Conservation (phyloP, 2,113 vertebrate genomes). For the Hippotragus niger region DNA sequence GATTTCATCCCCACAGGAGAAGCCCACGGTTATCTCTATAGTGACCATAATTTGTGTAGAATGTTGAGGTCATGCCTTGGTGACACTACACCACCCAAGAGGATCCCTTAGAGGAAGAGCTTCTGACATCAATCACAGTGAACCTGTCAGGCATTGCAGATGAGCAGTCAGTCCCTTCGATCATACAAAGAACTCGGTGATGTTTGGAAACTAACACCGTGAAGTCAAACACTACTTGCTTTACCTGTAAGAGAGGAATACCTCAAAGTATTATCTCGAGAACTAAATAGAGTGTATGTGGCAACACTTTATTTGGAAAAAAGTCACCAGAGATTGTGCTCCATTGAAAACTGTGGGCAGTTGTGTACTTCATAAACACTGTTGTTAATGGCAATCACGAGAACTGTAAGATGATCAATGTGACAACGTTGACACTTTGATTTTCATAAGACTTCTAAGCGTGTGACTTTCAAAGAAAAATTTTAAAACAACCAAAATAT, state of each 20-base stretch:
- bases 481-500: neutral
- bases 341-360: neutral
- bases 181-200: neutral
- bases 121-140: neutral
- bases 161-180: neutral
- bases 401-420: neutral
- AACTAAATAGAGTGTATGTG: neutral
- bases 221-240: neutral
- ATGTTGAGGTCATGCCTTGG: neutral
- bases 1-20: neutral
- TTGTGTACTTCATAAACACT: neutral
- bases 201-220: neutral
- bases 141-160: neutral
- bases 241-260: neutral
- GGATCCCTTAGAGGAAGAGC: neutral
- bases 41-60: neutral
- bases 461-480: neutral
- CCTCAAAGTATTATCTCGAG: neutral
- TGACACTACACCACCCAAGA: neutral
- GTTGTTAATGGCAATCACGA: neutral
- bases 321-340: neutral
- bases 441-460: neutral
- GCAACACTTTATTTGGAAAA: neutral
- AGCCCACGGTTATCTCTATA: neutral
- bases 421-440: neutral